These are phyloP conservation scores for Limnothrissa miodon DNA, from an alignment of 2,113 vertebrate species.

Conservation along the genomic window DNA sequence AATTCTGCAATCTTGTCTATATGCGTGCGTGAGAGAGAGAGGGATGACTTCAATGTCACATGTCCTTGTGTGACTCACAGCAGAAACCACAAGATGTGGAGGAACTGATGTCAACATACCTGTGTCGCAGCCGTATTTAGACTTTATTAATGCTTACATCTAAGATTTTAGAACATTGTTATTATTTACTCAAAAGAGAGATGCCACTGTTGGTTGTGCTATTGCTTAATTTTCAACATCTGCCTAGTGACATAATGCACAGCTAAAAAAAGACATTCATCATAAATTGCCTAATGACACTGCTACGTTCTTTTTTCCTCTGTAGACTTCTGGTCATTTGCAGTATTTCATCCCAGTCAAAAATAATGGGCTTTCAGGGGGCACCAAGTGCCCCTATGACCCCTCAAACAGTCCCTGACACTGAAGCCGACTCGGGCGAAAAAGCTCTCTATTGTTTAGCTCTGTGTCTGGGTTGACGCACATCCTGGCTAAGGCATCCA, in stretches of 20 bases:
- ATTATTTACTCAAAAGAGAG: neutral
- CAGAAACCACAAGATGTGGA: neutral
- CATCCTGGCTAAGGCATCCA: conserved; percentile 50
- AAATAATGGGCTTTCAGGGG: neutral
- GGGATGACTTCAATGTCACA: neutral
- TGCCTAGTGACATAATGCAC: neutral
- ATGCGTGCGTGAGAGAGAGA: neutral
- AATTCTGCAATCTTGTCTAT: neutral
- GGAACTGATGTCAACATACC: conserved; percentile 3
- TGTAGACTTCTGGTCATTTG: neutral
- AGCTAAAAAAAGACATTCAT: neutral
- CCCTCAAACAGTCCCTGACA: neutral
- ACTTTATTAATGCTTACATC: too few species aligned
- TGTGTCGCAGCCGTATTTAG: too few species aligned
- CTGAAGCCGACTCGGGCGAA: conserved; percentile 34
- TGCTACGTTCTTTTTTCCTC: neutral
- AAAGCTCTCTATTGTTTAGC: conserved; percentile 42
- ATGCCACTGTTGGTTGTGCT: neutral
- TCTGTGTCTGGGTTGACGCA: conserved; percentile 42
- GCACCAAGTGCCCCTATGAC: neutral
- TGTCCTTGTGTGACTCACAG: neutral
- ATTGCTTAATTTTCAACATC: neutral
- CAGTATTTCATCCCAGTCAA: neutral
- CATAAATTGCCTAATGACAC: neutral
- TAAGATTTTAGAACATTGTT: neutral